phyloP scores from a whole-genome alignment of 2,113 vertebrate genomes.

The Gobio gobio region DNA sequence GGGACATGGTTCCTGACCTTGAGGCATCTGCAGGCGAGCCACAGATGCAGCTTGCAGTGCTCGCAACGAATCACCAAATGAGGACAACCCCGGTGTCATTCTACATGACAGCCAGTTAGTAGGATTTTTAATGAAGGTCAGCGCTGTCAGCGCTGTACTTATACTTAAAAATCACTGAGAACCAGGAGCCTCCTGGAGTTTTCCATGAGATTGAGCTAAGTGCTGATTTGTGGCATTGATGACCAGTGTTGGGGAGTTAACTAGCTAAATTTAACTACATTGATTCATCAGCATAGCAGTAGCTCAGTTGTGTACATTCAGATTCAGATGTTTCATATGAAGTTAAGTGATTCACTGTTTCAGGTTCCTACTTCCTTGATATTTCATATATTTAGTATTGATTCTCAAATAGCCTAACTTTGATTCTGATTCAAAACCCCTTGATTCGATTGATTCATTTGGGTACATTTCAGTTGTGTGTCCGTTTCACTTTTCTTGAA shows the following conservation, averaged over 20 bases:
- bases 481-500: not conserved
- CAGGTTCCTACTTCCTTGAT: too few species aligned
- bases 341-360: too few species aligned
- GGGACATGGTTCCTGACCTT: conserved; percentile 52
- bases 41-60: conserved; percentile 49
- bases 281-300: not conserved
- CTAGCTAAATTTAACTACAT: not conserved
- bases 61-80: conserved; percentile 17
- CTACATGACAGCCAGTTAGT: conserved; percentile 38
- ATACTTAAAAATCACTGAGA: conserved; percentile 21
- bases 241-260: not conserved
- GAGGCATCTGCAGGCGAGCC: conserved; percentile 45
- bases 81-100: conserved; percentile 17
- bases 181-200: conserved; percentile 10
- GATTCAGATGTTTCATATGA: too few species aligned
- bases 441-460: not conserved
- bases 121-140: conserved; percentile 52
- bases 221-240: not conserved
- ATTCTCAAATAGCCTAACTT: not conserved
- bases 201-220: not conserved
- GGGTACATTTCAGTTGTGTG: not conserved
- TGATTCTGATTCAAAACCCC: not conserved
- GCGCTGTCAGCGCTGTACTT: conserved; percentile 16
- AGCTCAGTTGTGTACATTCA: not conserved
- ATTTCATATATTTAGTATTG: too few species aligned